Evolutionary conservation across 2,888 invertebrate species (phyloP).

Genomic region (Pristionchus entomophagus): DNA sequence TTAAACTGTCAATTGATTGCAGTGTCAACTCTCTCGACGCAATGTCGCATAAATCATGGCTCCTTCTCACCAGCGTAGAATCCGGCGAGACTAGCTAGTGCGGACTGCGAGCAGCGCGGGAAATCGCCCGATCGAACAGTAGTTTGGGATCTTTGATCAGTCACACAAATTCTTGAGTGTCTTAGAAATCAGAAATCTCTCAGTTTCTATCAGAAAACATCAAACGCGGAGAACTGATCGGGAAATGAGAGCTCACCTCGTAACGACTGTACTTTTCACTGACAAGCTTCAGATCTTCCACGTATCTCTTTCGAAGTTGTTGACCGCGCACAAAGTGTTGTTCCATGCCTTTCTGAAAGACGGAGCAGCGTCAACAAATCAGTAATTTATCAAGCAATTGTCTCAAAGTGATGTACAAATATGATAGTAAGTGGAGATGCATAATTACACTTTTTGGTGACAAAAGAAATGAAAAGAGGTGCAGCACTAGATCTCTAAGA

Average conservation of each 20-base stretch:
- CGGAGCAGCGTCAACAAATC: no score
- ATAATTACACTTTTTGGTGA: background rate
- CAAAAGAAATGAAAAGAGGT: no score
- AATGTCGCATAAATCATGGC: background rate
- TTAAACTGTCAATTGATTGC: background rate
- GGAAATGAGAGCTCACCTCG: no score
- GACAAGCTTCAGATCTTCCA: background rate
- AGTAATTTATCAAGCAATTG: background rate
- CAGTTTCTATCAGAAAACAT: no score
- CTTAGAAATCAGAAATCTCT: no score
- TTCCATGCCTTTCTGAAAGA: slow-evolving; percentile 24
- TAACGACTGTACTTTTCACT: no score
- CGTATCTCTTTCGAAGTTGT: background rate
- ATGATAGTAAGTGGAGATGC: background rate
- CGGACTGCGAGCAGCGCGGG: slow-evolving; percentile 25
- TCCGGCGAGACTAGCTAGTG: background rate
- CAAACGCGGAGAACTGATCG: no score
- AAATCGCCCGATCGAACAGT: background rate
- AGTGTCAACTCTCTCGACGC: background rate
- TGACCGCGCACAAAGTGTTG: slow-evolving; percentile 11
- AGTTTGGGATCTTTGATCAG: background rate
- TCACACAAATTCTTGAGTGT: no score
- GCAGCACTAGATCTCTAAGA: background rate
- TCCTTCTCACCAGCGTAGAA: no score
- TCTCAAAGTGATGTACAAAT: background rate